Evolutionary conservation across 1,140 invertebrate genomes (phyloP), one percentile per base, ranked within the genome.

Genomic region (Augochlora pura): DNA sequence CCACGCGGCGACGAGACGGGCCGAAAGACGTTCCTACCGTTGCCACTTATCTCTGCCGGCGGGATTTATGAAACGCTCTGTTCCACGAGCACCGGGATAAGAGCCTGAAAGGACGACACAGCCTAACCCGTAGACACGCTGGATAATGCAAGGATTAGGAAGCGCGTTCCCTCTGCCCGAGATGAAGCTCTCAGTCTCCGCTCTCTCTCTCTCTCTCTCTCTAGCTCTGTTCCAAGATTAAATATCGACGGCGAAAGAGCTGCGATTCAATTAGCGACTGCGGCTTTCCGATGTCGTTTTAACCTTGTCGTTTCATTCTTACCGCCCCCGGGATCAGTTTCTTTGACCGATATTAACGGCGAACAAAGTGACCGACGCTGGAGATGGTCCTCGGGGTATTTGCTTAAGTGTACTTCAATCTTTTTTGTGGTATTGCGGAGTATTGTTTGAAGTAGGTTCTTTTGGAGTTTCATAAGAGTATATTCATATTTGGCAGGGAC

Each of bases 21-120:
- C 66, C 79, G 65, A 60, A 75, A 82, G 80, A 80, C 76, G 82
- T 86, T 86, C 75, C n/a, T n/a, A n/a, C n/a, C 73, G 39, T 27
- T 27, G 64, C 68, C 80, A 86, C 83, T 86, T 86, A 86, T 86
- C 83, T 86, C 84, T 82, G 49, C 16, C 60, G 21, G 75, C 59
- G 73, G 66, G 76, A 86, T 86, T 86, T 86, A 86, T 86, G 84
- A 85, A 85, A 85, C 75, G 80, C 69, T 54, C 76, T 68, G 80
- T 72, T 81, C 62, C 79, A 39, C 52, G 60, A 75, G 39, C 14
- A 74, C 62, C 16, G 32, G 68, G 80, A 85, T 85, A 86, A 85
- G 71, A 76, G 68, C 42, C 54, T 74, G 76, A 82, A 82, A 85
- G 80, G 80, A 86, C 59, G 74, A 80, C 70, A 62, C 80, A 63